Evolutionary conservation across 92 coral and sea anemone genomes (phyloP), one percentile per base, ranked within the genome.

Genomic region (Blastomussa wellsi): DNA sequence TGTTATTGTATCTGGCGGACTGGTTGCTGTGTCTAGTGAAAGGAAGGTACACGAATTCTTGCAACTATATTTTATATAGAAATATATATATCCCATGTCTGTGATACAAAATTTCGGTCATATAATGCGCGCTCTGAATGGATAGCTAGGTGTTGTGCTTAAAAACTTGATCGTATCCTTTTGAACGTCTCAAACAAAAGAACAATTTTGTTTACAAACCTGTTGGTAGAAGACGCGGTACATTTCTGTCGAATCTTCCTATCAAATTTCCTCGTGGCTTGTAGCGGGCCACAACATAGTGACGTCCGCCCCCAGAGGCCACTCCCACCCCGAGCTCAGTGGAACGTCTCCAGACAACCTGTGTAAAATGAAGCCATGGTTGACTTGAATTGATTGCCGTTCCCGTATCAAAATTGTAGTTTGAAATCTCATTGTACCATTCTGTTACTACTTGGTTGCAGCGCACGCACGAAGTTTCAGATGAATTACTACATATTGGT

Each of bases 241-340:
- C 84, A 22, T 68, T 29, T 49, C 67, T 47, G 29, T 14, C 9
- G n/a, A 68, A 81, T 29, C 6, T 19, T 31, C 85, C 91, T 0
- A 53, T 29, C 9, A 52, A 42, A 65, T 89, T 89, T 60, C 92
- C 89, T 35, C 82, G 55, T 19, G 92, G 86, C 48, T 74, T 72
- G 38, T 89, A 89, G 35, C 92, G 89, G 26, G 88, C 92, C 19
- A 89, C 92, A 28, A 89, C 41, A 44, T 89, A 89, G 22, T 88
- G 88, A 15, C 26, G 15, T 1, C 41, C 57, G 42, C 60, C 37
- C 48, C 81, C 85, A 15, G 79, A 62, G 2, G 91, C 91, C 48
- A 68, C 76, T 31, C 84, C 91, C 52, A 88, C 67, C 20, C 91
- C 91, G 5, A 83, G 37, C 76, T 77, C 80, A 28, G 8, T 22